A percentile compares a stretch with the other conserved stretches of the same genome.
Evolutionary conservation across 1,140 invertebrate genomes (phyloP).

Genomic region (Lerema accius): DNA sequence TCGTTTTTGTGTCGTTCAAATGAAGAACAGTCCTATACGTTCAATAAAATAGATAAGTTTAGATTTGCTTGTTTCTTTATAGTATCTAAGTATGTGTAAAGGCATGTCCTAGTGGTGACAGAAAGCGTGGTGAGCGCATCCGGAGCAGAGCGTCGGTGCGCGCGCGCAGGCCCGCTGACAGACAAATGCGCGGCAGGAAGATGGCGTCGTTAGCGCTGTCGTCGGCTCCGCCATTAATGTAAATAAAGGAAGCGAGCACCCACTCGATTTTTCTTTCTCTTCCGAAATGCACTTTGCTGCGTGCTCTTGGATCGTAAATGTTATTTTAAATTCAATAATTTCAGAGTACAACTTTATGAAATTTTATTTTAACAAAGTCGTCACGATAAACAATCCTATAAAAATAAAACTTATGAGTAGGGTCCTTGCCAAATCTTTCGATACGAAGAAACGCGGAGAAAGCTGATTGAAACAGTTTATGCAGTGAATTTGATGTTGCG

Average conservation of each 20-base stretch:
- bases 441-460: not conserved
- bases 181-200: constrained; percentile 75
- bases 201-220: constrained; percentile 75
- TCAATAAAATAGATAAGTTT: no score
- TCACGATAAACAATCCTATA: not conserved
- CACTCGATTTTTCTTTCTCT: constrained; percentile 54
- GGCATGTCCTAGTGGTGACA: not conserved
- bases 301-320: constrained; percentile 24
- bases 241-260: constrained; percentile 57
- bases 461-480: no score
- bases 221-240: constrained; percentile 66
- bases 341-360: constrained; percentile 13
- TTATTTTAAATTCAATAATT: constrained; percentile 22
- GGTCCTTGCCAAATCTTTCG: not conserved
- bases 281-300: constrained; percentile 52
- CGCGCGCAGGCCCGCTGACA: constrained; percentile 52
- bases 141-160: constrained; percentile 57
- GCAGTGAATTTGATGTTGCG: no score
- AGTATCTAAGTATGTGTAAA: no score
- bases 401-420: not conserved
- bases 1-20: no score
- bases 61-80: not conserved
- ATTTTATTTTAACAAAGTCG: not conserved
- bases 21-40: no score
- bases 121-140: constrained; percentile 46